A percentile compares a stretch with the other conserved stretches of the same genome.
Conservation (phyloP, 2,113 vertebrate species). For the human (Homo sapiens) region DNA sequence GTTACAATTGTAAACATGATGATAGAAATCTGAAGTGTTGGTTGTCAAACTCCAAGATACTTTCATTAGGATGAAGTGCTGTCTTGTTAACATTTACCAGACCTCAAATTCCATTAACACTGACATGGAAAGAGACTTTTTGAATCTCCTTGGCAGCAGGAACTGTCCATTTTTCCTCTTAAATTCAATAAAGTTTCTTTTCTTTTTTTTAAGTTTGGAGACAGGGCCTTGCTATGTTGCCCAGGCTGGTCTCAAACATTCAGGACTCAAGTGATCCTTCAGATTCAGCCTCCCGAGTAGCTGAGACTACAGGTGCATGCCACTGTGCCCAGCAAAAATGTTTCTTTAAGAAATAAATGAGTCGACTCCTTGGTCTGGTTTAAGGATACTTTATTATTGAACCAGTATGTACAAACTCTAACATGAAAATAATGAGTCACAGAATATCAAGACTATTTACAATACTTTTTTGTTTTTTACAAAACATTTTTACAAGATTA, state of each 20-base stretch:
- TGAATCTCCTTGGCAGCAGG: not conserved
- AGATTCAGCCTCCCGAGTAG: not conserved
- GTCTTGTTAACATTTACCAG: not conserved
- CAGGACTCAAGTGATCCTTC: not conserved
- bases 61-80: not conserved
- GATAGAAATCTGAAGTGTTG: not conserved
- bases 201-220: not conserved
- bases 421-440: slow-evolving; percentile 90
- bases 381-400: slow-evolving; percentile 93
- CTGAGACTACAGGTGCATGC: not conserved
- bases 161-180: not conserved
- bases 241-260: not conserved
- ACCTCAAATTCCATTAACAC: not conserved
- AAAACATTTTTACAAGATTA: slow-evolving; percentile 90
- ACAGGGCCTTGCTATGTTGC: not conserved
- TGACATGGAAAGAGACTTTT: fast-evolving
- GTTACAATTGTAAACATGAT: not conserved
- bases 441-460: slow-evolving; percentile 92
- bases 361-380: not conserved
- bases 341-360: slow-evolving; percentile 46
- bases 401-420: slow-evolving; percentile 94
- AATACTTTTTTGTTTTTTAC: slow-evolving; percentile 91
- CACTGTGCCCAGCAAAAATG: not conserved
- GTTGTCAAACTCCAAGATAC: not conserved
- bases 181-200: not conserved